These are phyloP conservation scores for Leptopilina boulardi DNA, from an alignment of 1,140 invertebrate species.

Conservation along the genomic window DNA sequence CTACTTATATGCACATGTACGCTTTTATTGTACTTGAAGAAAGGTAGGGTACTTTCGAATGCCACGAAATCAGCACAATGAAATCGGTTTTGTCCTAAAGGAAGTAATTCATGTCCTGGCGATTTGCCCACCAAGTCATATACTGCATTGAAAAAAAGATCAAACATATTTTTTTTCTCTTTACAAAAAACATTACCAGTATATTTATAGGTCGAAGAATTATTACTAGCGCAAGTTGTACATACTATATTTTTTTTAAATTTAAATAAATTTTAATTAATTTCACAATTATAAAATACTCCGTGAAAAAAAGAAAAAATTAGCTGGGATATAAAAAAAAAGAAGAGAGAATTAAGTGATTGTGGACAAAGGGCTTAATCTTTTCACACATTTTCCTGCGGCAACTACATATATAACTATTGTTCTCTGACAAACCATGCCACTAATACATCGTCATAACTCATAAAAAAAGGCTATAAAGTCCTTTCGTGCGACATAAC, in stretches of 20 bases:
- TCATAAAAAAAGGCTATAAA: conserved; percentile 28
- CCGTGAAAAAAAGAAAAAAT: too few species aligned
- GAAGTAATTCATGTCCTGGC: conserved; percentile 14
- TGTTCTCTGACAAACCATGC: background rate
- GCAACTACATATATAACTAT: background rate
- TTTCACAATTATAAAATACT: too few species aligned
- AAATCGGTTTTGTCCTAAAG: background rate
- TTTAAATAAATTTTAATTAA: too few species aligned
- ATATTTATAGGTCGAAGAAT: too few species aligned
- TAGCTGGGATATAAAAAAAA: too few species aligned
- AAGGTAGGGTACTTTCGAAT: background rate
- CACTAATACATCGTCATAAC: background rate
- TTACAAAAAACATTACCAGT: too few species aligned
- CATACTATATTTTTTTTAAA: too few species aligned
- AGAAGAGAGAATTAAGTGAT: too few species aligned
- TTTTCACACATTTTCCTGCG: background rate
- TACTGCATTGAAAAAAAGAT: background rate
- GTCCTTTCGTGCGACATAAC: background rate
- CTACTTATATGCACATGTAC: conserved; percentile 29
- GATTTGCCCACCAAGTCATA: background rate
- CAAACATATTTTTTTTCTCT: too few species aligned
- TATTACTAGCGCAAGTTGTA: too few species aligned
- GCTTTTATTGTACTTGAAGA: conserved; percentile 10
- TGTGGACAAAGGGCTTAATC: background rate
- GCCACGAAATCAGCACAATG: conserved; percentile 26